These are phyloP conservation scores for Periophthalmodon schlosseri DNA, from an alignment of 2,113 vertebrate genomes.

Conservation along the genomic window DNA sequence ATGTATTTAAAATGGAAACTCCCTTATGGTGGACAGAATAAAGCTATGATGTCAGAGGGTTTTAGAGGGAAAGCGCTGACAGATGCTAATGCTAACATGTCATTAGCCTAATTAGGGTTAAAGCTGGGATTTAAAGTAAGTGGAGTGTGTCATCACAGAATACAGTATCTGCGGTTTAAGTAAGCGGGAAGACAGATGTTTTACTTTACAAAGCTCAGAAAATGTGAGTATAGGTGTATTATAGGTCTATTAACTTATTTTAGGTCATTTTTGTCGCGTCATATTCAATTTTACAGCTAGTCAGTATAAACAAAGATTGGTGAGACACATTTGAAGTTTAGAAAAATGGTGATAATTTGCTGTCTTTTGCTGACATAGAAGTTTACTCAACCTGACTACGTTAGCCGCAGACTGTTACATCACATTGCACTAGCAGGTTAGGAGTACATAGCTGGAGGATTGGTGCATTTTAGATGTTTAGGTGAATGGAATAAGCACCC, in stretches of 20 bases:
- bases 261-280: neutral
- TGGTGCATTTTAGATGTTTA: no score
- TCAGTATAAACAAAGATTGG: neutral
- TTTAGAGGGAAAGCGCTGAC: slow-evolving; percentile 30
- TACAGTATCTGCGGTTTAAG: slow-evolving; percentile 28
- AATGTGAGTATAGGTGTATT: no score
- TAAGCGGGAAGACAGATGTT: slow-evolving; percentile 49
- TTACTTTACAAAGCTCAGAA: neutral
- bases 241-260: neutral
- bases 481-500: no score
- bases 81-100: slow-evolving; percentile 37
- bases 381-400: no score
- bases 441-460: no score
- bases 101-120: slow-evolving; percentile 52
- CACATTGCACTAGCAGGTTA: no score
- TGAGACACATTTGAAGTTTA: neutral
- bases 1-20: slow-evolving; percentile 19
- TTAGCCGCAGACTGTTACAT: no score
- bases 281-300: neutral
- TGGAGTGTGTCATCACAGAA: slow-evolving; percentile 34
- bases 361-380: neutral
- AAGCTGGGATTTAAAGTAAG: slow-evolving; percentile 55
- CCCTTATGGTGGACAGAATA: slow-evolving; percentile 3
- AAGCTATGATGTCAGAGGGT: slow-evolving; percentile 39
- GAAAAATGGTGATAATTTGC: neutral